A percentile compares a stretch with the other conserved stretches of the same genome.
phyloP scores from a whole-genome alignment of 2,797 vertebrate species.

The Myotis myotis region DNA sequence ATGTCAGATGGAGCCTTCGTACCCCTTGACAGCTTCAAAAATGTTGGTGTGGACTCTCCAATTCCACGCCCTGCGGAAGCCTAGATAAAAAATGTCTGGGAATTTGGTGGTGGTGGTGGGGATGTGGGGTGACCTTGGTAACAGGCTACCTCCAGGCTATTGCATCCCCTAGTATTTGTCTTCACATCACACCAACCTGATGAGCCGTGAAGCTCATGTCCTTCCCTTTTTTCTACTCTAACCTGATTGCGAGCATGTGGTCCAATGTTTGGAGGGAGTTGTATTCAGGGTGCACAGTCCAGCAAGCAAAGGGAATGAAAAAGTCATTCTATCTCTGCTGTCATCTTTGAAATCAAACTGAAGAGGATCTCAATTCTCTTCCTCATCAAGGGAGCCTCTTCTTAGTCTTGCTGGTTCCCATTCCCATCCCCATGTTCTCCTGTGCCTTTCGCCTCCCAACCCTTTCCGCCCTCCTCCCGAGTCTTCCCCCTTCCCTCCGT shows the following conservation, averaged over 20 bases:
- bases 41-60: neutral
- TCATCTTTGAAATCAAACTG: neutral
- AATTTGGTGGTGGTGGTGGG: too few species aligned
- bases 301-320: neutral
- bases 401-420: neutral
- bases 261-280: neutral
- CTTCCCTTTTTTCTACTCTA: neutral
- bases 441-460: neutral
- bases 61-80: neutral
- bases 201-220: neutral
- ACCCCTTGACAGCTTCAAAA: neutral
- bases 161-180: neutral
- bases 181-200: neutral
- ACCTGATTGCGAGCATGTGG: fast-evolving
- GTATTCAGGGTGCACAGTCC: neutral
- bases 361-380: neutral
- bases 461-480: neutral
- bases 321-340: neutral
- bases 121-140: too few species aligned
- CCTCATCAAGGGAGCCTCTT: neutral
- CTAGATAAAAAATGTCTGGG: neutral
- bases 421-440: fast-evolving
- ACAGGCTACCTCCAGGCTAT: neutral
- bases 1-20: neutral
- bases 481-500: neutral